These are phyloP conservation scores for Syngnathus typhle DNA, from an alignment of 2,113 vertebrate genomes.

Conservation along the genomic window DNA sequence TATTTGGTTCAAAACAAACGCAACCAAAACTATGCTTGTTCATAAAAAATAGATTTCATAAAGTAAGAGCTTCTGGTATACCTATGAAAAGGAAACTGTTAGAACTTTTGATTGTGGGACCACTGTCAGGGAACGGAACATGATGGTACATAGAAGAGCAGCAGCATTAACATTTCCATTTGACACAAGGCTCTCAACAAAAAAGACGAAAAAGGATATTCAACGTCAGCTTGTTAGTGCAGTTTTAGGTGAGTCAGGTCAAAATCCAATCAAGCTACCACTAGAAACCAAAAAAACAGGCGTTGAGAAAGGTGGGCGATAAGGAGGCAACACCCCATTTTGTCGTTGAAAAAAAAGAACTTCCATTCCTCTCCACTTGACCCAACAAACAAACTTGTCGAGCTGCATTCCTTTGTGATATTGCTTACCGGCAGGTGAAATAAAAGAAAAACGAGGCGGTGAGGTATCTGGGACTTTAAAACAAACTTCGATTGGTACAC, in stretches of 20 bases:
- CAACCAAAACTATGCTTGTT: conserved; percentile 31
- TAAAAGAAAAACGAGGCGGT: not conserved
- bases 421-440: conserved; percentile 30
- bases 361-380: not conserved
- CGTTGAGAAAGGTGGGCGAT: not conserved
- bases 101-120: conserved; percentile 38
- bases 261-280: conserved; percentile 3
- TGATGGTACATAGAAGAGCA: conserved; percentile 27
- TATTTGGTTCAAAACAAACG: conserved; percentile 43
- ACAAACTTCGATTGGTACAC: not conserved
- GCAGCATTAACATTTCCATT: conserved; percentile 34
- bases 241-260: not conserved
- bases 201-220: not conserved
- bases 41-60: conserved; percentile 41
- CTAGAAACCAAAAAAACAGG: not conserved
- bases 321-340: not conserved
- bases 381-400: not conserved
- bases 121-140: conserved; percentile 15
- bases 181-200: conserved; percentile 4
- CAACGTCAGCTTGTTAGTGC: conserved; percentile 8
- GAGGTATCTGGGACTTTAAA: not conserved
- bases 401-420: conserved; percentile 16
- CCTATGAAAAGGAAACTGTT: conserved; percentile 50
- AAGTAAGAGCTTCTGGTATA: conserved; percentile 61
- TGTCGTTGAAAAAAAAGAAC: not conserved